Conservation (phyloP, 2,888 invertebrate genomes). For the Atrina japonica region DNA sequence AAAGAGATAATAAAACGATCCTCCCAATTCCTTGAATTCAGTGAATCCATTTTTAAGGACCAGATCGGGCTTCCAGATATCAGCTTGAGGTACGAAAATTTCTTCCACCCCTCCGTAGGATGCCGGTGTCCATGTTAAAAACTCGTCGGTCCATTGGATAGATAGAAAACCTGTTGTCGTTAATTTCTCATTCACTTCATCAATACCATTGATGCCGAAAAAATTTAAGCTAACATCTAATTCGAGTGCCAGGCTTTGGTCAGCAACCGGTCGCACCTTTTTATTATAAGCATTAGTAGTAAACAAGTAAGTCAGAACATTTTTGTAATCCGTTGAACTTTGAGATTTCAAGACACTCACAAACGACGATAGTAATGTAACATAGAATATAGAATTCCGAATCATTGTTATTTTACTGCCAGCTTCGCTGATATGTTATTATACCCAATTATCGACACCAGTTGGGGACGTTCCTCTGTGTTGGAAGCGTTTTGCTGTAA, state of each 20-base stretch:
- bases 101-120: slow-evolving; percentile 25
- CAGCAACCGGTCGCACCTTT: slow-evolving; percentile 29
- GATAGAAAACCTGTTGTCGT: slow-evolving; percentile 31
- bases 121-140: slow-evolving; percentile 34
- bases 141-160: slow-evolving; percentile 34
- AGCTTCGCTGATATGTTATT: too few relatives aligned
- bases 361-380: too few relatives aligned
- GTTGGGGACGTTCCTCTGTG: too few relatives aligned
- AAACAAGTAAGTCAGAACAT: too few relatives aligned
- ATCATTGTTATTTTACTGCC: too few relatives aligned
- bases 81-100: slow-evolving; percentile 15
- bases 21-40: slow-evolving; percentile 49
- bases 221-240: slow-evolving; percentile 28
- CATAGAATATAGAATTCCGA: too few relatives aligned
- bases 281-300: too few relatives aligned
- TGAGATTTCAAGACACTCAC: too few relatives aligned
- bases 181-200: slow-evolving; percentile 46
- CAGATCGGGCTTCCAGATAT: slow-evolving; percentile 59
- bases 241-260: slow-evolving; percentile 26
- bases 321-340: too few relatives aligned
- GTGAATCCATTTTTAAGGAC: slow-evolving; percentile 54
- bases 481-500: too few relatives aligned
- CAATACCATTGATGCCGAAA: slow-evolving; percentile 42
- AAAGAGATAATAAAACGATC: slow-evolving; percentile 41
- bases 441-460: too few relatives aligned